A percentile compares a stretch with the other conserved stretches of the same genome.
Conservation (phyloP, 1,140 invertebrate species). For the Nephotettix cincticeps region DNA sequence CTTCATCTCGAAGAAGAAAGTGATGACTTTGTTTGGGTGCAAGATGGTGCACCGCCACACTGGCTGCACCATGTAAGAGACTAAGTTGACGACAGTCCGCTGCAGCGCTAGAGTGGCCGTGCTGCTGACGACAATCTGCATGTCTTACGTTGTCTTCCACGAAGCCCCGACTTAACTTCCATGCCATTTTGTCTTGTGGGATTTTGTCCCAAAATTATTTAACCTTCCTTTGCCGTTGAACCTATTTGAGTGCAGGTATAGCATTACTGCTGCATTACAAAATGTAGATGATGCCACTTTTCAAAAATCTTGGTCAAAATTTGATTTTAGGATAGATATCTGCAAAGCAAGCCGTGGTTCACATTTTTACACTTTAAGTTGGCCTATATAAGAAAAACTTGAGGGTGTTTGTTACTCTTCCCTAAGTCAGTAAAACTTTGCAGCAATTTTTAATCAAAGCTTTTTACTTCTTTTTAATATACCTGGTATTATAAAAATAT, state of each 20-base stretch:
- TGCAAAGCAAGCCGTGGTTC: slow-evolving; percentile 15
- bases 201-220: background rate
- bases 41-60: too few relatives aligned
- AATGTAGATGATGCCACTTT: background rate
- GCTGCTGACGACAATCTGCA: too few relatives aligned
- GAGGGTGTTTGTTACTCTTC: background rate
- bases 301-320: slow-evolving; percentile 9
- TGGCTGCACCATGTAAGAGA: background rate
- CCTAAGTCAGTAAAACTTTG: slow-evolving; percentile 7
- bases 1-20: background rate
- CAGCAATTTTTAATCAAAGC: slow-evolving; percentile 10
- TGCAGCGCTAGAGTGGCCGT: background rate
- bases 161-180: background rate
- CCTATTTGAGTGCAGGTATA: background rate
- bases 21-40: too few relatives aligned
- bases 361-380: background rate
- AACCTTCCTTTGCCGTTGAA: background rate
- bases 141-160: background rate
- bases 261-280: background rate
- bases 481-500: too few relatives aligned
- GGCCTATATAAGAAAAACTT: background rate
- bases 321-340: slow-evolving; percentile 13
- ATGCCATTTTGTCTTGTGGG: background rate
- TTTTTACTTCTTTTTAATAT: too few relatives aligned
- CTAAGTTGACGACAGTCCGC: background rate